Evolutionary conservation across 2,113 vertebrate species (phyloP).

Genomic region (Chaetorhynchus papuensis): DNA sequence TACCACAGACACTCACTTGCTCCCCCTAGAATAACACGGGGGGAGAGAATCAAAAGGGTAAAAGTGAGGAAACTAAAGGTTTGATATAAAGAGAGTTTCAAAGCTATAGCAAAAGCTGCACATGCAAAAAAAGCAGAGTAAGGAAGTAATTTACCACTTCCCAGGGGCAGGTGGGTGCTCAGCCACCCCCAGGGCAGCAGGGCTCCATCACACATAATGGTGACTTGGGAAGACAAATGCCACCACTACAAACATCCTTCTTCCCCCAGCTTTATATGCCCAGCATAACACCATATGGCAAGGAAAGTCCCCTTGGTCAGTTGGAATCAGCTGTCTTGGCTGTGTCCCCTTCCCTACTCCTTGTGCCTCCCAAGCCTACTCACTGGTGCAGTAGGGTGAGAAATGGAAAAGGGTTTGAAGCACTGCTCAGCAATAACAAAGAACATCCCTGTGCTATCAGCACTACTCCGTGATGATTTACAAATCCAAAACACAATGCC

Average conservation of each 20-base stretch:
- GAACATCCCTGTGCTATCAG: neutral
- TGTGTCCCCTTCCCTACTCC: neutral
- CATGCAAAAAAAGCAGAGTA: neutral
- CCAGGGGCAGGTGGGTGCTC: neutral
- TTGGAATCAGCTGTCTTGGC: fast-evolving
- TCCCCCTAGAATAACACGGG: neutral
- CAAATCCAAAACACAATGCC: neutral
- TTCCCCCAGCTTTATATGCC: neutral
- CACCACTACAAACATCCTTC: neutral
- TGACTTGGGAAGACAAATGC: neutral
- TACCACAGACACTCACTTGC: fast-evolving
- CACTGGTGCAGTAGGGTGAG: fast-evolving
- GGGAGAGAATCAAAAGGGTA: neutral
- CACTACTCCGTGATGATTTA: neutral
- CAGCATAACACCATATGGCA: neutral
- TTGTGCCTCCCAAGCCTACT: neutral
- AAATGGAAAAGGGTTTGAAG: neutral
- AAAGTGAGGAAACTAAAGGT: neutral
- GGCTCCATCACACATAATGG: neutral
- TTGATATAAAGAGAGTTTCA: neutral
- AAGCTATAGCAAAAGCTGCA: neutral
- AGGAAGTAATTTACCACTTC: neutral
- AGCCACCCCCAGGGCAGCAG: neutral
- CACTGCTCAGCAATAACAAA: neutral
- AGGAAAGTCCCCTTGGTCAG: neutral